phyloP scores from a whole-genome alignment of 2,888 invertebrate species.

The Diloba caeruleocephala region DNA sequence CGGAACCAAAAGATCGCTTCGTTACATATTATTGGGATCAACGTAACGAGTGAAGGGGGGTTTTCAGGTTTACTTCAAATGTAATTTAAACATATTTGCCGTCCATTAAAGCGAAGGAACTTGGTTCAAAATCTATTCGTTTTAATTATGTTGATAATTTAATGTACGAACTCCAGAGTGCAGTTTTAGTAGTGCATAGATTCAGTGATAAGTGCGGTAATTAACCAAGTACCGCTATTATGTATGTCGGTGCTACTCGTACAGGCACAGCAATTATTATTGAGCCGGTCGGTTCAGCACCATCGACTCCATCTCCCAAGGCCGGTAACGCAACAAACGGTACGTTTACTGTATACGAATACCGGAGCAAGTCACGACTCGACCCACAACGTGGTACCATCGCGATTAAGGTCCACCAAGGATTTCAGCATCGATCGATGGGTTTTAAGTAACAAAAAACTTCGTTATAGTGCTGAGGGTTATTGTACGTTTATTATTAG shows the following conservation, averaged over 20 bases:
- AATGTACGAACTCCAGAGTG: constrained; percentile 26
- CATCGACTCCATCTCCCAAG: constrained; percentile 76
- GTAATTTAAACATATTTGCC: constrained; percentile 31
- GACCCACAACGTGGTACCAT: constrained; percentile 61
- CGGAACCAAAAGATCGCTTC: constrained; percentile 61
- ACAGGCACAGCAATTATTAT: constrained; percentile 62
- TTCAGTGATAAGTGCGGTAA: constrained; percentile 33
- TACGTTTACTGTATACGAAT: constrained; percentile 75
- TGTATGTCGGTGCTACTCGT: constrained; percentile 38
- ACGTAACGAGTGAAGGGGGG: constrained; percentile 34
- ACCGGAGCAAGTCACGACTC: constrained; percentile 77
- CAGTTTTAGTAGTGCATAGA: constrained; percentile 17
- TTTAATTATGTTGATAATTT: constrained; percentile 39
- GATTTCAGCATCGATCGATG: constrained; percentile 60
- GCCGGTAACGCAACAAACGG: constrained; percentile 79
- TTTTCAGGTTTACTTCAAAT: constrained; percentile 45
- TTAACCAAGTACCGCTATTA: constrained; percentile 46
- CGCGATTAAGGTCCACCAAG: constrained; percentile 60
- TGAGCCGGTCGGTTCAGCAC: constrained; percentile 68
- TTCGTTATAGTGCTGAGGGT: neutral
- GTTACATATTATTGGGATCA: constrained; percentile 42
- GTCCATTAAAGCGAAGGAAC: constrained; percentile 18
- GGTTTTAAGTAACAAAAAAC: constrained; percentile 17
- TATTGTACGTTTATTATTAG: neutral
- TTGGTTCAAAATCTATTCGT: constrained; percentile 34